phyloP scores from a whole-genome alignment of 2,797 vertebrate species.

The Phoeniculus purpureus region DNA sequence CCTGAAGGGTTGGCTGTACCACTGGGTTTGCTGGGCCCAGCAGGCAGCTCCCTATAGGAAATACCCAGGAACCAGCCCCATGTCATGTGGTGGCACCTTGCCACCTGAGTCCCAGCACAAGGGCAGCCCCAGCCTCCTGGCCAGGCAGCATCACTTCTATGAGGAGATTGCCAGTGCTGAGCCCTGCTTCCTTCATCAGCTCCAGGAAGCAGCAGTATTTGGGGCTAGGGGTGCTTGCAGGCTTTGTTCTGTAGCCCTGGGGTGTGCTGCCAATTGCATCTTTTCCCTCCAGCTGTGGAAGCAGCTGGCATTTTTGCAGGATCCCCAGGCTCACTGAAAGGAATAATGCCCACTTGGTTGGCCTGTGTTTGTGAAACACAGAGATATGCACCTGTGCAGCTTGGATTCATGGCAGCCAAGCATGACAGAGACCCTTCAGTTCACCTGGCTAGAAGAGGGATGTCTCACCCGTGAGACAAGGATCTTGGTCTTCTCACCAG shows the following conservation, averaged over 20 bases:
- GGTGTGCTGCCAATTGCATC: neutral
- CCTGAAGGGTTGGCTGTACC: fast-evolving
- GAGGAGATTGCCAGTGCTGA: neutral
- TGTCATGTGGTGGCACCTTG: neutral
- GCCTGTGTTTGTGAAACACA: neutral
- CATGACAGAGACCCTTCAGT: fast-evolving
- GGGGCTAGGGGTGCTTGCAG: neutral
- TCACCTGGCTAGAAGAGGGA: neutral
- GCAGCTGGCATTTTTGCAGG: neutral
- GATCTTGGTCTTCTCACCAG: neutral
- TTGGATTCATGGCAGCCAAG: neutral
- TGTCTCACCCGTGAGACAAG: neutral
- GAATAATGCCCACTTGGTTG: neutral
- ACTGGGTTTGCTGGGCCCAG: neutral
- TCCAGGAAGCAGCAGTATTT: neutral
- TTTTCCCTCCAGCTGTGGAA: slow-evolving; percentile 12
- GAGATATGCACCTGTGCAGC: neutral
- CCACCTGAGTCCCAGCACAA: neutral
- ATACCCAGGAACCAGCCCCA: neutral
- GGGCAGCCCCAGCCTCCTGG: neutral
- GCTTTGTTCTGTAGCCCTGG: neutral
- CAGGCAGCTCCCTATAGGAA: neutral
- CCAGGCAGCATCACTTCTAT: neutral
- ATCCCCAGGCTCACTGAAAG: fast-evolving
- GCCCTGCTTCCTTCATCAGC: neutral